Conservation (phyloP, 2,797 vertebrate species). For the Coendou prehensilis region DNA sequence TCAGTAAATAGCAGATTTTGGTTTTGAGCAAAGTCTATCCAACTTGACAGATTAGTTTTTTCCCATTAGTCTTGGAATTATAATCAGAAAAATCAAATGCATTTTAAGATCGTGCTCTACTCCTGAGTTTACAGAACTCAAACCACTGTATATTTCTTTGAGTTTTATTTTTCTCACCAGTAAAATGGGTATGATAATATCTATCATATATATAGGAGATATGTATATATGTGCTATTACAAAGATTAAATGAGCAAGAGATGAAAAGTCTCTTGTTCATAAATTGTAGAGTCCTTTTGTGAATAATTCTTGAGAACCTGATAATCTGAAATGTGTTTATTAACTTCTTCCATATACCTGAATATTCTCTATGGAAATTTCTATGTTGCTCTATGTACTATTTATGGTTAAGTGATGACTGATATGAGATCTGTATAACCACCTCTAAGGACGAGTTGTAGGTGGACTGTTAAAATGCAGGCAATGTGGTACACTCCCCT, state of each 20-base stretch:
- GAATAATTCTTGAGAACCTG: not conserved
- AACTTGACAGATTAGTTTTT: not conserved
- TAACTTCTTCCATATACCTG: not conserved
- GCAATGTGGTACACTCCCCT: not conserved
- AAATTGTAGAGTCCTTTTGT: not conserved
- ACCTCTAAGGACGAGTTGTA: not conserved
- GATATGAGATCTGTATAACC: not conserved
- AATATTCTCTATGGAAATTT: not conserved
- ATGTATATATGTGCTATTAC: not conserved
- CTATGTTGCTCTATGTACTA: not conserved
- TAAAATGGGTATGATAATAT: not conserved
- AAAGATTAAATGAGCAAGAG: not conserved
- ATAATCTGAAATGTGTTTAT: conserved; percentile 3
- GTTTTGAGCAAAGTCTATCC: not conserved
- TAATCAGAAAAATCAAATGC: not conserved
- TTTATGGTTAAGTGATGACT: not conserved
- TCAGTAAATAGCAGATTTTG: not conserved
- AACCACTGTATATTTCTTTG: not conserved
- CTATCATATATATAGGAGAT: not conserved
- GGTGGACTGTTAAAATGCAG: not conserved
- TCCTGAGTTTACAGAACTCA: not conserved
- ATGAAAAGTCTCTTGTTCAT: not conserved
- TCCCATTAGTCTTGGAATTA: not conserved
- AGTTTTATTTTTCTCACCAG: not conserved
- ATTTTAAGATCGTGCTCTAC: not conserved